Evolutionary conservation across 2,888 invertebrate species (phyloP), one percentile per base, ranked within the genome.

Genomic region (Dasysyrphus tricinctus): DNA sequence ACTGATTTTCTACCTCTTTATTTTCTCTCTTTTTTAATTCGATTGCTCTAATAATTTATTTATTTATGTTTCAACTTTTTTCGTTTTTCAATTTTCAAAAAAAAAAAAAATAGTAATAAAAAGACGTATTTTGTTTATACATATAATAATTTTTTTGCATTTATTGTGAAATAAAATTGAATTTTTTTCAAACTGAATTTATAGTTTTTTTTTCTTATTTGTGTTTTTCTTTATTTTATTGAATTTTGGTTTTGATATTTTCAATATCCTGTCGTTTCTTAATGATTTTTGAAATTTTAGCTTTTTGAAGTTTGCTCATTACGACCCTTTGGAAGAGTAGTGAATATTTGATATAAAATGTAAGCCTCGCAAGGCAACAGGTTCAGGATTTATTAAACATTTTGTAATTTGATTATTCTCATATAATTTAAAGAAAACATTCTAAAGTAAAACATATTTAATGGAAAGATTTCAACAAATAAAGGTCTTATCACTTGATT

Each of bases 91-190:
- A 32, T 32, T 56, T 56, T 32, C 32, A 49, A 54, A 42, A 24
- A 51, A 6, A 14, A 2, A 39, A 74, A 80, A 24, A 24, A 24
- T 24, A 24, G 3, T 3, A 2, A 24, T 24, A 24, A 24, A 80
- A 69, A 77, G 56, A 77, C 78, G 70, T 75, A 67, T 75, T 70
- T 51, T 19, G 34, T 49, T 67, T 34, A 65, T 8, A 63, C n/a
- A 63, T 7, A 42, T 7, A n/a, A 24, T 70, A 56, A 65, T 76
- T 63, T 74, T 69, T 76, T 84, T 70, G 75, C 72, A 84, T 72
- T 80, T 84, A 63, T 47, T 61, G 49, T 76, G 65, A 61, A 84
- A 73, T 51, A 70, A 61, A 74, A 29, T 39, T 51, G n/a, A 19
- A 24, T 12, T 37, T 70, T 63, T 47, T 70, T 39, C 42, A 32